Evolutionary conservation across 2,888 invertebrate genomes (phyloP), one percentile per base, ranked within the genome.

Genomic region (Caradrina kadenii): DNA sequence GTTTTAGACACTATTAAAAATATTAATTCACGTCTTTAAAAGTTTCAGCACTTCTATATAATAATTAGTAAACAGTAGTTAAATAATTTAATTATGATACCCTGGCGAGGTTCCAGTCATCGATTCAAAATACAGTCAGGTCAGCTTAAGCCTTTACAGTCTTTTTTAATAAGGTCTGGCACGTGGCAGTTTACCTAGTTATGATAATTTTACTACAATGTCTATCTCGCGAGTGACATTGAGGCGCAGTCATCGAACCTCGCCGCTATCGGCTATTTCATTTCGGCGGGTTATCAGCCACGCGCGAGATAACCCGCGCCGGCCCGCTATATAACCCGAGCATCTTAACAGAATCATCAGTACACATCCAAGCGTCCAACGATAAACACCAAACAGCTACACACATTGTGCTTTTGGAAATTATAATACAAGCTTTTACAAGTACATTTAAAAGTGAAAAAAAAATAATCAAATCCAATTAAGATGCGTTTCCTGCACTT

Each of bases 231-330:
- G 83, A 83, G 86, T 94, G 95, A 95, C 94, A 95, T 95, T 95
- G 95, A 91, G 85, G 70, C 71, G 77, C 94, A 94, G 94, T 95
- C 95, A 95, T 93, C 94, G 95, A 95, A 94, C 95, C 88, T 89
- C 79, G 59, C 49, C 67, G 22, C 65, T 84, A 83, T 84, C 80
- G 31, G 31, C 68, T 89, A 90, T 90, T 90, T 82, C 86, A 86
- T 89, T 94, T 94, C 61, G 93, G 92, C 80, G 90, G 91, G 93
- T 93, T 93, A 94, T 94, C 94, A 84, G 79, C 88, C 94, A 93
- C 95, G 94, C 93, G 94, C 93, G 53, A 86, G 95, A 95, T 95
- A 94, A 93, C 94, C 93, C 82, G 22, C 78, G 72, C 77, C 82
- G 79, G 39, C 85, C 4, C 15, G 11, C 88, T 94, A 94, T 94